Base-by-base conservation (phyloP, 2,797 vertebrate species). In the Coreius guichenoti region DNA sequence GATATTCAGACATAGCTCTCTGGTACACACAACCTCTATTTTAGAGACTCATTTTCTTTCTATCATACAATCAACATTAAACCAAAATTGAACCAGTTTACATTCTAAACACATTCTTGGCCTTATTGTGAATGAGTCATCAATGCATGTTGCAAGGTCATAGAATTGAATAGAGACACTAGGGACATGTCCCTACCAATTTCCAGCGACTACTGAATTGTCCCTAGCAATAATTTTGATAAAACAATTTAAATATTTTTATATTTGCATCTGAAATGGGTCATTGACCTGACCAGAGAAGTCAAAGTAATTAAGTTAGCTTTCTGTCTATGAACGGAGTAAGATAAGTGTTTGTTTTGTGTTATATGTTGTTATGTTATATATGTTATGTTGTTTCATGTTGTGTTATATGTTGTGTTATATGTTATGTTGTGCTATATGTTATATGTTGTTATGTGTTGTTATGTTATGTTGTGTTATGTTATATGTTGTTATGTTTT, bases 1-100 rank as follows among this genome's bases (percentile, higher is more conserved):
- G 33, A 47, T 61, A 86, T 76, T 76, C 51, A 78, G 75, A 79
- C 47, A 1, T 33, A 70, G 19, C 26, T 21, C 31, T 76, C 79
- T 82, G n/a, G 49, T 70, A 23, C 49, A 49, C n/a, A 39, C 36
- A 23, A 21, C 33, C 51, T 78, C 19, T 31, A 29, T 77, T 83
- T 77, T 54, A 47, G 19, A 61, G 6, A 36, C 26, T 26, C 0
- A 5, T 16, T 33, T 61, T 72, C 65, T 61, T 12, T 45, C 58
- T 36, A 74, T 36, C 49, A 45, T 29, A 51, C 14, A 2, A 67
- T 68, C 33, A 56, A 19, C 61, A 6, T 76, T 23, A 43, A 78
- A 43, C 23, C 36, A 26, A 19, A 29, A 78, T 2, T 78, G 8
- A 78, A 23, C 36, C 56, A 29, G 36, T 43, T 61, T 78, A 58